Evolutionary conservation across 2,888 invertebrate genomes (phyloP), one percentile per base, ranked within the genome.

Genomic region (Cephus nigrinus): DNA sequence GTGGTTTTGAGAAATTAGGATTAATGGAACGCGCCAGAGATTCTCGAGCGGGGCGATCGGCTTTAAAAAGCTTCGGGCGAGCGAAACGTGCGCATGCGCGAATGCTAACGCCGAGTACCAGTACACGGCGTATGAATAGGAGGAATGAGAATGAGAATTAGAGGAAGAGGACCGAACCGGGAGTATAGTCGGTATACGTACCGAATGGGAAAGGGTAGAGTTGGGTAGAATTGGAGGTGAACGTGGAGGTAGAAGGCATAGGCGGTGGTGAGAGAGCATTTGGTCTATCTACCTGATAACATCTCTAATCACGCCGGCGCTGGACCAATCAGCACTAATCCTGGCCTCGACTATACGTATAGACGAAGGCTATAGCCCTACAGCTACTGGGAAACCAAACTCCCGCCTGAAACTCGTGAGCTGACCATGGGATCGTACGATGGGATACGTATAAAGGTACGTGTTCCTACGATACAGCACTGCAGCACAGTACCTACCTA

Each of bases 241-340:
- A 40, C 15, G 40, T 40, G 40, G 15, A 40, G 69, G 30, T 69
- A 69, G 69, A 69, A 32, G 69, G 32, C 30, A 69, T 69, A 40
- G 40, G 5, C 40, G 15, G 83, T 80, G 84, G 83, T 79, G 82
- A 84, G 85, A 82, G 85, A 82, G 85, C 83, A 84, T 84, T 85
- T 83, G 84, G 84, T 84, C 83, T 79, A 75, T 82, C 80, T 79
- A 81, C 82, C 90, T 90, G 91, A 91, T 91, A 91, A 91, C 91
- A 91, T 91, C 91, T 91, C 91, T 91, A 91, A 91, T 91, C 91
- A 91, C 90, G 90, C 88, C 89, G 89, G 86, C 88, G 89, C 87
- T 87, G 90, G 90, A 91, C 91, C 91, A 91, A 91, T 91, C 91
- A 91, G 89, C 90, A 87, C 88, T 90, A 90, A 90, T 90, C 90